phyloP scores from a whole-genome alignment of 2,888 invertebrate genomes.

The Notodonta ziczac region DNA sequence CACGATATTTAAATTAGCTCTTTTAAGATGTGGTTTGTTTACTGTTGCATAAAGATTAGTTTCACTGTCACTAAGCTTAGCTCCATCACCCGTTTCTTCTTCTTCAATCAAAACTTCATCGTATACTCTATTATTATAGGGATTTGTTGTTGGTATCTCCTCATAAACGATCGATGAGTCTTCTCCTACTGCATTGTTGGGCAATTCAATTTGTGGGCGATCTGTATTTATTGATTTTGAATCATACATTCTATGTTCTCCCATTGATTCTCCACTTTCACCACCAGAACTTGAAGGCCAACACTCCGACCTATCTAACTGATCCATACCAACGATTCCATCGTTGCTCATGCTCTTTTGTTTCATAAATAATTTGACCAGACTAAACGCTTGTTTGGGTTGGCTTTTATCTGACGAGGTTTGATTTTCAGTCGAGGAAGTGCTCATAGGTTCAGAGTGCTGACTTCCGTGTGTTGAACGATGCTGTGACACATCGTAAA shows the following conservation, averaged over 20 bases:
- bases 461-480: constrained; percentile 74
- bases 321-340: constrained; percentile 90
- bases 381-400: constrained; percentile 90
- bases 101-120: constrained; percentile 79
- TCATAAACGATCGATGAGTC: constrained; percentile 67
- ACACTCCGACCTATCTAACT: constrained; percentile 89
- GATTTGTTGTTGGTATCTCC: constrained; percentile 64
- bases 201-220: constrained; percentile 81
- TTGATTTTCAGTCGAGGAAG: constrained; percentile 80
- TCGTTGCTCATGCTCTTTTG: constrained; percentile 94
- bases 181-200: constrained; percentile 80
- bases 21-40: constrained; percentile 73
- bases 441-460: constrained; percentile 82
- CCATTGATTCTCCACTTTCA: constrained; percentile 85
- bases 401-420: constrained; percentile 79
- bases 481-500: constrained; percentile 78
- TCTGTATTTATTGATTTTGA: constrained; percentile 55
- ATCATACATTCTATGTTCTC: constrained; percentile 68
- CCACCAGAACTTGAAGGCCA: constrained; percentile 89
- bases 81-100: constrained; percentile 73
- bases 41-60: constrained; percentile 77
- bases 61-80: constrained; percentile 73
- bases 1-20: constrained; percentile 81
- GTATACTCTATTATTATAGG: constrained; percentile 71
- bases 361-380: constrained; percentile 95